Conservation (phyloP, 1,140 invertebrate genomes). For the Drosophila guanche region DNA sequence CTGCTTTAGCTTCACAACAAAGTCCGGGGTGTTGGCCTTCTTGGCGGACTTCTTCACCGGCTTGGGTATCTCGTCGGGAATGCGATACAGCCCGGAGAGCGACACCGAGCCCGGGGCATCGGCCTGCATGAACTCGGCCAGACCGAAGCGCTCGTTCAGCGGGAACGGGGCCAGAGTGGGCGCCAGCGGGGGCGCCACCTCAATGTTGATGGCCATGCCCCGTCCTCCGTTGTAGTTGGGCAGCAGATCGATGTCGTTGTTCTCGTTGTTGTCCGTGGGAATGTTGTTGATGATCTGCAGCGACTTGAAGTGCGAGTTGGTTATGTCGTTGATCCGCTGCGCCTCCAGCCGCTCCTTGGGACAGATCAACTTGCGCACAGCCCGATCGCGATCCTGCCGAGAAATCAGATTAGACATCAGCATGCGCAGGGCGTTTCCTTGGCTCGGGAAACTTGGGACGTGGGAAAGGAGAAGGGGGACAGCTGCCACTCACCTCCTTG, state of each 20-base stretch:
- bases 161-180: background rate
- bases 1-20: constrained; percentile 46
- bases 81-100: constrained; percentile 34
- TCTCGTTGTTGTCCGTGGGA: constrained; percentile 80
- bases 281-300: constrained; percentile 81
- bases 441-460: background rate
- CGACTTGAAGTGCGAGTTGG: constrained; percentile 82
- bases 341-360: constrained; percentile 78
- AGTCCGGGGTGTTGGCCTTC: constrained; percentile 57
- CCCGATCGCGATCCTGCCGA: constrained; percentile 69
- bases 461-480: background rate
- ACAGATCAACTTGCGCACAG: constrained; percentile 72
- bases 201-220: constrained; percentile 40
- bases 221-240: constrained; percentile 47
- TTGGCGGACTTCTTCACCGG: constrained; percentile 78
- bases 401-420: background rate
- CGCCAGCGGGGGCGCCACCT: constrained; percentile 25
- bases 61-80: constrained; percentile 72
- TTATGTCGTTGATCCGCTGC: constrained; percentile 77
- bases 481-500: constrained; percentile 85
- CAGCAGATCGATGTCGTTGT: constrained; percentile 78
- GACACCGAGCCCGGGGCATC: constrained; percentile 47
- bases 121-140: constrained; percentile 72
- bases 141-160: constrained; percentile 30
- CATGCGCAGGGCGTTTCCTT: too few species aligned